These are phyloP conservation scores for Sebastes oblongus DNA, from an alignment of 2,797 vertebrate species.

Conservation along the genomic window DNA sequence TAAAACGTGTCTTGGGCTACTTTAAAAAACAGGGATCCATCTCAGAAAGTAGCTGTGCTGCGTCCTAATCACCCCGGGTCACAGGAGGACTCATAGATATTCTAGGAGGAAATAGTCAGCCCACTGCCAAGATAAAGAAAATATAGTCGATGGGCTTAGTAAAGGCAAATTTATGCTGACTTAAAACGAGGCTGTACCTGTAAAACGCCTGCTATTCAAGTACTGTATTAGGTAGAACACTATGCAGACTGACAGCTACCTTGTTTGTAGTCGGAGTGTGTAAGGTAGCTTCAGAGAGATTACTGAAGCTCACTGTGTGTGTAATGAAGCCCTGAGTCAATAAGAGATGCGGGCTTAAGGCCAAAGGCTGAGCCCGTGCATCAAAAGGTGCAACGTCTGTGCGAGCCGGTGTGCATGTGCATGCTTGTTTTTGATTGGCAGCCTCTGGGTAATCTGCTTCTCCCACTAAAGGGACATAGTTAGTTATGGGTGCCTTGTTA, in stretches of 20 bases:
- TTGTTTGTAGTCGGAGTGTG: constrained; percentile 74
- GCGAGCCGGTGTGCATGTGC: constrained; percentile 17
- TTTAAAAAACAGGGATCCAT: constrained; percentile 13
- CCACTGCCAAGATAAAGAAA: constrained; percentile 34
- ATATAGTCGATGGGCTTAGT: constrained; percentile 18
- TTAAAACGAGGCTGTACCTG: constrained; percentile 39
- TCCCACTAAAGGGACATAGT: constrained; percentile 48
- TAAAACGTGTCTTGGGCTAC: not conserved
- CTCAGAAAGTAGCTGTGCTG: not conserved
- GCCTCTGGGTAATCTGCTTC: constrained; percentile 47
- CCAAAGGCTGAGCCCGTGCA: constrained; percentile 68
- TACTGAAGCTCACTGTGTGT: constrained; percentile 79
- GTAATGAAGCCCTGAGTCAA: constrained; percentile 80
- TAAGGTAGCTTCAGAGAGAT: constrained; percentile 76
- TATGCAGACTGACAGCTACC: constrained; percentile 67
- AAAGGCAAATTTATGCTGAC: constrained; percentile 50
- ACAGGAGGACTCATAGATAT: constrained; percentile 35
- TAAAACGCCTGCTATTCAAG: constrained; percentile 50
- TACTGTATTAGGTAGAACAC: constrained; percentile 47
- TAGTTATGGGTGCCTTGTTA: constrained; percentile 74
- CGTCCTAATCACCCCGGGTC: constrained; percentile 6
- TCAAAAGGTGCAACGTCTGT: constrained; percentile 56
- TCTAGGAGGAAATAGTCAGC: constrained; percentile 15
- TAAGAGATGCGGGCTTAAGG: constrained; percentile 76
- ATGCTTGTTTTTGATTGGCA: constrained; percentile 63